These are phyloP conservation scores for Gambusia holbrooki DNA, from an alignment of 2,113 vertebrate genomes.

Conservation along the genomic window DNA sequence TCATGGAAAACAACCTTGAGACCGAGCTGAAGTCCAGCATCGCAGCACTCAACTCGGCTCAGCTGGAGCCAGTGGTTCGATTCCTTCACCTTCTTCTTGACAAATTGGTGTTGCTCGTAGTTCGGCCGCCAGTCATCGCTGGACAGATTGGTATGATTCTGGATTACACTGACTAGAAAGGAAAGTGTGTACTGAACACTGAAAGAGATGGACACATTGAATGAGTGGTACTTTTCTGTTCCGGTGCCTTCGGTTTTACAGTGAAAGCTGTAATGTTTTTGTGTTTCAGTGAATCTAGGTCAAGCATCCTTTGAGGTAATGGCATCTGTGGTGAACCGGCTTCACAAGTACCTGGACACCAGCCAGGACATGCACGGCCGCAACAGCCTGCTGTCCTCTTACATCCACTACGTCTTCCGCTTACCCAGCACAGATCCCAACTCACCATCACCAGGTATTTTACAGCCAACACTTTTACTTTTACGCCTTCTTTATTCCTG, in stretches of 20 bases:
- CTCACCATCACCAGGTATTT: conserved; percentile 91
- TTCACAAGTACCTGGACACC: conserved; percentile 95
- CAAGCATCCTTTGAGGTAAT: conserved; percentile 97
- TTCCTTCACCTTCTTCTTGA: conserved; percentile 98
- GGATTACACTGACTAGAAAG: background rate
- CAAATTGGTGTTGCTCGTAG: conserved; percentile 95
- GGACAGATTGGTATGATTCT: conserved; percentile 92
- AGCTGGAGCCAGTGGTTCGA: conserved; percentile 95
- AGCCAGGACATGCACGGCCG: conserved; percentile 97
- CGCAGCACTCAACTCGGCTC: conserved; percentile 90
- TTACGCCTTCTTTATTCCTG: conserved; percentile 12
- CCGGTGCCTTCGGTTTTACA: background rate
- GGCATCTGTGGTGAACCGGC: conserved; percentile 95
- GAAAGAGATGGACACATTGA: background rate
- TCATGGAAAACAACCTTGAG: conserved; percentile 99
- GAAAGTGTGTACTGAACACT: background rate
- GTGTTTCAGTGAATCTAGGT: conserved; percentile 90
- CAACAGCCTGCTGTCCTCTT: conserved; percentile 95
- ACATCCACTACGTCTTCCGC: conserved; percentile 96
- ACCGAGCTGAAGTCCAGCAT: conserved; percentile 96
- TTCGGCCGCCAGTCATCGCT: conserved; percentile 95
- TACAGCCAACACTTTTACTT: background rate
- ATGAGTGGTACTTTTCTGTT: background rate
- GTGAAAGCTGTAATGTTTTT: background rate
- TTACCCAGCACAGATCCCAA: conserved; percentile 93